Base-by-base conservation (phyloP, 92 coral and sea anemone species). In the Actinostola sp. region DNA sequence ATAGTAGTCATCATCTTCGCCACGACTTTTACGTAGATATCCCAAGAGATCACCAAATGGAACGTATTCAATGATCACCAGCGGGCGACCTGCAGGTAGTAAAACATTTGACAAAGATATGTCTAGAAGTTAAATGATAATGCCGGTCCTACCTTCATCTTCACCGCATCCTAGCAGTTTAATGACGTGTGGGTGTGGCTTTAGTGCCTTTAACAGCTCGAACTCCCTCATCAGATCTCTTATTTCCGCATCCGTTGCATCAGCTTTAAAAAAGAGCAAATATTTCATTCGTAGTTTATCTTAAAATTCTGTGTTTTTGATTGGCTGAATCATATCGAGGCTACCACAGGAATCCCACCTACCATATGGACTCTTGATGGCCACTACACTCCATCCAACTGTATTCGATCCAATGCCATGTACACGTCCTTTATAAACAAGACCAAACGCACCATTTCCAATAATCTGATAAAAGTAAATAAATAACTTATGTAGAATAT, bases 381-480 rank as follows among this genome's bases (percentile, higher is more conserved):
- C 89, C 12, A 85, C 86, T 4, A 79, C 54, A 27, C 55, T 66
- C 89, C 89, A 85, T 34, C 89, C 89, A 39, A 58, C 66, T 11
- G 78, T 72, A 38, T 73, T 73, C 9, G 72, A 61, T 12, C 81
- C 76, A 16, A 67, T 43, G 8, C 77, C 78, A 34, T 65, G 65
- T 2, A 77, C 86, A 60, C 72, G 61, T 0, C 82, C 89, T 34
- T 82, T 76, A 14, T 82, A 85, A 13, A 85, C 89, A 50, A 85
- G 77, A 31, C 89, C 89, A 79, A 85, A 85, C 11, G 85, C 89
- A 58, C 89, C 89, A 24, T 77, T 82, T 0, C 89, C 89, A 73
- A 85, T 79, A n/a, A 85, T 76, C 67, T 84, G 43, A 62, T 17
- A 16, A 25, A 10, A 12, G 38, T 5, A 1, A 14, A 59, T 48